Base-by-base conservation (phyloP, 2,888 invertebrate species). In the Tenthredo amoena region DNA sequence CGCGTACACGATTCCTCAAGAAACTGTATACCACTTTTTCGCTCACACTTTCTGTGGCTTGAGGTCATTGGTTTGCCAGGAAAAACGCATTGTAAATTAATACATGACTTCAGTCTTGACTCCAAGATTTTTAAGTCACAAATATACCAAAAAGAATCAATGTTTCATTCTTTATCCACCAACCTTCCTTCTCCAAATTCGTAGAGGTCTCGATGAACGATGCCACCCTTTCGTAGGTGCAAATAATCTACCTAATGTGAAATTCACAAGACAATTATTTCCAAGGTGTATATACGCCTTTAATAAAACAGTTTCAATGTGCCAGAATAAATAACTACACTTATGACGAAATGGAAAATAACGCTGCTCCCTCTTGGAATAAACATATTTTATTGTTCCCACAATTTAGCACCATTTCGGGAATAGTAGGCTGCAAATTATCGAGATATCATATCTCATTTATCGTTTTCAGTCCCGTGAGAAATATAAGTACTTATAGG, bases 401-500 rank as follows among this genome's bases (percentile, higher is more conserved):
- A 31, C 12, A 62, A 31, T 62, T 62, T 62, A 21, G 26, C 62
- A 26, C 26, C 26, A 62, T 12, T 62, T 31, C 2, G 26, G 26
- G 10, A 26, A 31, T 62, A 31, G 26, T 7, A 62, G 62, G 9
- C 26, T 62, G 62, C 9, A 62, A 62, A 62, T 62, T 1, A 62
- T 62, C n/a, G 18, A n/a, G 7, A n/a, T 18, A 55, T 55, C 2
- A n/a, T n/a, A 55, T 55, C 7, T 55, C n/a, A 55, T 55, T 55
- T 55, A n/a, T 55, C 55, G 55, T 55, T 62, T 62, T 62, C 62
- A 62, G 62, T 26, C 26, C 62, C 26, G 26, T 40, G 6, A 72
- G 40, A 72, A 72, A 72, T 37, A 37, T 71, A 71, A 71, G 18
- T 79, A 79, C 55, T 55, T 15, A 7, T 26, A 37, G 34, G 50